Conservation (phyloP, 2,797 vertebrate genomes). For the Brachyrhaphis roseni region DNA sequence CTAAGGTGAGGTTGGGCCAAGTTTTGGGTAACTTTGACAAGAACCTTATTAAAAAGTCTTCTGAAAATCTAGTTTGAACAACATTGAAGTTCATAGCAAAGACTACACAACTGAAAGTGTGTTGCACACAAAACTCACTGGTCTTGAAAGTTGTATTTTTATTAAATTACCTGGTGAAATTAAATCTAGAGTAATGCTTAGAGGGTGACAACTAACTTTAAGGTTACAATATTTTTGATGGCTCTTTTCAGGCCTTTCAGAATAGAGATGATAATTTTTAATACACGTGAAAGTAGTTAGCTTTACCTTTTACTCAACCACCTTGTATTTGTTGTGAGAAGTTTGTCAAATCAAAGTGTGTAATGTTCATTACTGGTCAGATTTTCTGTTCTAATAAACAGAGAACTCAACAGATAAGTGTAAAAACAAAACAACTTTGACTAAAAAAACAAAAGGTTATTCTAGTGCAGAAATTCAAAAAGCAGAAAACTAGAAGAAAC, state of each 20-base stretch:
- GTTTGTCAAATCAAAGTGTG: neutral
- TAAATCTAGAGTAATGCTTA: neutral
- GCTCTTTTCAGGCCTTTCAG: neutral
- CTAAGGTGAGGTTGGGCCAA: neutral
- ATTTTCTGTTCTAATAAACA: neutral
- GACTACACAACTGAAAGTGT: neutral
- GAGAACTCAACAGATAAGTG: neutral
- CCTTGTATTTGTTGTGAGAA: neutral
- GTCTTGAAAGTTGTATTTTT: neutral
- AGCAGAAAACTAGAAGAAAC: neutral
- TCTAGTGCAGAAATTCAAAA: neutral
- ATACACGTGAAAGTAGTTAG: neutral
- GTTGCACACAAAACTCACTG: neutral
- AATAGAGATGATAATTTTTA: neutral
- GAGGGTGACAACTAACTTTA: neutral
- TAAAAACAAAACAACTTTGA: neutral
- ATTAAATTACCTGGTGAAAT: neutral
- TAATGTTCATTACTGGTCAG: neutral
- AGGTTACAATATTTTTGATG: neutral
- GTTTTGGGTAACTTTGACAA: neutral
- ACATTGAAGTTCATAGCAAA: neutral
- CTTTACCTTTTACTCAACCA: neutral
- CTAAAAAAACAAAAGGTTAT: neutral
- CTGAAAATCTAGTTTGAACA: neutral
- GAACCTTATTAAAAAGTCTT: neutral